Conservation (phyloP, 2,888 invertebrate species). For the Sphaeridia pumilis region DNA sequence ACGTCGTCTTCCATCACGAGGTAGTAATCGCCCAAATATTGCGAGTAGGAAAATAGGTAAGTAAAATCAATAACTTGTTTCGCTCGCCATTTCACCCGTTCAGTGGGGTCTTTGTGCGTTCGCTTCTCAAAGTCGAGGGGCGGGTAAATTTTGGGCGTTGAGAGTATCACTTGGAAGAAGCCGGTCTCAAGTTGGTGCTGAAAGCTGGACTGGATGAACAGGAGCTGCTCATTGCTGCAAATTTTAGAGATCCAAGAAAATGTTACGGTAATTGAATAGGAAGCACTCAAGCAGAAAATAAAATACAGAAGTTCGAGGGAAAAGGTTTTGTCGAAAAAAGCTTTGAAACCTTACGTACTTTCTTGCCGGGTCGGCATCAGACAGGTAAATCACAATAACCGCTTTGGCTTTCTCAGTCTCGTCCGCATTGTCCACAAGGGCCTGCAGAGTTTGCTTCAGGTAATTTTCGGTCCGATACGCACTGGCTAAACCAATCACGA, state of each 20-base stretch:
- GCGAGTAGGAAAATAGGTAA: conserved; percentile 38
- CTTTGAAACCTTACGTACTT: no score
- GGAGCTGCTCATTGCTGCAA: conserved; percentile 30
- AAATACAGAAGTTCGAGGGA: background rate
- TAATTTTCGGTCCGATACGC: conserved; percentile 40
- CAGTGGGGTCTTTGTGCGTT: conserved; percentile 38
- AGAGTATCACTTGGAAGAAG: conserved; percentile 39
- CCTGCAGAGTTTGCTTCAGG: conserved; percentile 39
- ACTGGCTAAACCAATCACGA: conserved; percentile 41
- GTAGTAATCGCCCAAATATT: conserved; percentile 38
- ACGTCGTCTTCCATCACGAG: conserved; percentile 41
- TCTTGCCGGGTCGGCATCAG: conserved; percentile 33
- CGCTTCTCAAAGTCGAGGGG: conserved; percentile 36
- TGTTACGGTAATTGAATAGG: no score
- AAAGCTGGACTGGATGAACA: conserved; percentile 32
- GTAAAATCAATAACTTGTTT: conserved; percentile 42
- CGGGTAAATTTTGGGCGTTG: conserved; percentile 36
- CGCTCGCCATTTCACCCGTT: conserved; percentile 40
- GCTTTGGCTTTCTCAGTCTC: conserved; percentile 36
- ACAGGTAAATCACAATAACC: conserved; percentile 39
- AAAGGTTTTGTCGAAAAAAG: background rate
- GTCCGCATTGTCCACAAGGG: conserved; percentile 38
- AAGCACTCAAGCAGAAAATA: background rate
- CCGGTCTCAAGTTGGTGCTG: conserved; percentile 37
- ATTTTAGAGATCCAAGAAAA: background rate